A percentile compares a stretch with the other conserved stretches of the same genome.
Evolutionary conservation across 2,113 vertebrate species (phyloP).

Genomic region (Reinhardtius hippoglossoides): DNA sequence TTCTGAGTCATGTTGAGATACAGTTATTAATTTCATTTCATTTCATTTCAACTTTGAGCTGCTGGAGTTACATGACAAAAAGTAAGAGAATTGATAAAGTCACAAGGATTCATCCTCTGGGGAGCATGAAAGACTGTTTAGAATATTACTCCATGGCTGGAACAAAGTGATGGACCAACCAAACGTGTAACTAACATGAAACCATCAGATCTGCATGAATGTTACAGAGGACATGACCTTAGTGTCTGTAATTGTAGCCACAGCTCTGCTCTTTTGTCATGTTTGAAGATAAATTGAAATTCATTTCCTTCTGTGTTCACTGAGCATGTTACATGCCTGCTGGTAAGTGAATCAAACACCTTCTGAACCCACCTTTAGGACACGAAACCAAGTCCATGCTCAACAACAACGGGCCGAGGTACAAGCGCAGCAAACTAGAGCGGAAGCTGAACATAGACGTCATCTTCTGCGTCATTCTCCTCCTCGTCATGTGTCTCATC

Average conservation of each 20-base stretch:
- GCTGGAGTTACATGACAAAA: background rate
- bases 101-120: background rate
- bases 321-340: background rate
- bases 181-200: rapidly evolving
- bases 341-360: constrained; percentile 1
- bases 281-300: background rate
- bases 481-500: constrained; percentile 91
- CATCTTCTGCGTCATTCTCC: constrained; percentile 89
- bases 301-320: constrained; percentile 2
- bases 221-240: background rate
- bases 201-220: background rate
- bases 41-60: too few relatives aligned
- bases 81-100: background rate
- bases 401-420: constrained; percentile 90
- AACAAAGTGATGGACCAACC: background rate
- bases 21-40: too few relatives aligned
- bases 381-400: constrained; percentile 96
- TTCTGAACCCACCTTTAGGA: constrained; percentile 80
- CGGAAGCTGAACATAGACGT: constrained; percentile 88
- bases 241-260: background rate
- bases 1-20: too few relatives aligned
- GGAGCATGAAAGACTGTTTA: background rate
- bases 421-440: constrained; percentile 96
- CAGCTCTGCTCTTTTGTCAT: background rate
- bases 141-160: too few relatives aligned